phyloP scores from a whole-genome alignment of 2,113 vertebrate genomes.

The Haliaeetus leucogaster region DNA sequence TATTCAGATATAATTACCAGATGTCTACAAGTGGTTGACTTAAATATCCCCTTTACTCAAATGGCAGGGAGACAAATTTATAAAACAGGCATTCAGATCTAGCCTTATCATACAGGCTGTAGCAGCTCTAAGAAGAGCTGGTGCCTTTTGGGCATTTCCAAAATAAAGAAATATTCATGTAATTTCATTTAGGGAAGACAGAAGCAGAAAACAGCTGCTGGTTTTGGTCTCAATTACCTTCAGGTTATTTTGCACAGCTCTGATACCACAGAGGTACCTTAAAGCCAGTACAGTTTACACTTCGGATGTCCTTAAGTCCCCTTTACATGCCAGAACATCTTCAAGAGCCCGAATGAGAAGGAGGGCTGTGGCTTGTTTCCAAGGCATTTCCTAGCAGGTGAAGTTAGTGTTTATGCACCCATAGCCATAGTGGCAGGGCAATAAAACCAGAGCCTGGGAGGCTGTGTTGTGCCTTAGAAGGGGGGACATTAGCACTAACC shows the following conservation, averaged over 20 bases:
- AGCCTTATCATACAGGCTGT: background rate
- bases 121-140: background rate
- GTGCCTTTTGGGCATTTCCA: background rate
- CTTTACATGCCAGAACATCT: background rate
- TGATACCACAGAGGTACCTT: background rate
- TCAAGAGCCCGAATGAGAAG: accelerated
- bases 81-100: background rate
- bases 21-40: background rate
- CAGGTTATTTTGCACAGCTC: background rate
- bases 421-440: background rate
- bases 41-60: background rate
- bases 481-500: background rate
- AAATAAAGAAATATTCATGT: background rate
- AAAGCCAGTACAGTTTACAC: background rate
- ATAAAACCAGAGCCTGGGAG: background rate
- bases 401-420: background rate
- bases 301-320: background rate
- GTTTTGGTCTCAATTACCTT: background rate
- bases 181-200: background rate
- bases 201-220: background rate
- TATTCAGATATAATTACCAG: background rate
- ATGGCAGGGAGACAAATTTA: background rate
- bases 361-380: background rate
- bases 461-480: background rate
- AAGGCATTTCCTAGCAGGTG: background rate